A percentile compares a stretch with the other conserved stretches of the same genome.
Evolutionary conservation across 2,888 invertebrate genomes (phyloP).

Genomic region (Aphidius colemani): DNA sequence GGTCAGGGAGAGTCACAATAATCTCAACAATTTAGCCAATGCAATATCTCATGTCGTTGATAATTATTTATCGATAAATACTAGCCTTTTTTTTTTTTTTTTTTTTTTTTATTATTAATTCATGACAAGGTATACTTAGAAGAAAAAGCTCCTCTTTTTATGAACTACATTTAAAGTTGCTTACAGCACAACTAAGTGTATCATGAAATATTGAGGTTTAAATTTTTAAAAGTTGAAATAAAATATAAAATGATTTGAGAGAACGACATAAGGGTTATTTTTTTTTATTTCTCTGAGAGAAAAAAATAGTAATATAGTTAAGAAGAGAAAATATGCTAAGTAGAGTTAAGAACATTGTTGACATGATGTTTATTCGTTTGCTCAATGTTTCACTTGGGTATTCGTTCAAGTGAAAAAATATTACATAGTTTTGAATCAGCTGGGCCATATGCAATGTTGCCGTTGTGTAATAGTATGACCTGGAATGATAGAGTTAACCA

Average conservation of each 20-base stretch:
- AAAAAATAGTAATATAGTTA: not conserved
- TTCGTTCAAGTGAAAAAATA: not conserved
- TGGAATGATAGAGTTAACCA: not conserved
- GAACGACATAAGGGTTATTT: too few species aligned
- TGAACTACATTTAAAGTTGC: too few species aligned
- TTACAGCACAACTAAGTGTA: too few species aligned
- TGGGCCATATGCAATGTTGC: constrained; percentile 26
- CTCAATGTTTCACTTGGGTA: not conserved
- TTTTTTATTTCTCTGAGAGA: not conserved
- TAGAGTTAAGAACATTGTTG: not conserved
- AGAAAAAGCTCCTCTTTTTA: too few species aligned
- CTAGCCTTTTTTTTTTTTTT: not conserved
- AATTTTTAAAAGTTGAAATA: too few species aligned
- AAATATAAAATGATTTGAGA: too few species aligned
- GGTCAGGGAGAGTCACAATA: constrained; percentile 7
- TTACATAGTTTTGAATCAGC: constrained; percentile 20
- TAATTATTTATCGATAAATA: not conserved
- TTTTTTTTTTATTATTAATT: not conserved
- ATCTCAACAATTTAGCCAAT: not conserved
- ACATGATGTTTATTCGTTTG: not conserved
- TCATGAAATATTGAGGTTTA: too few species aligned
- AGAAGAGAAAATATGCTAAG: not conserved
- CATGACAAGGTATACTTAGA: not conserved
- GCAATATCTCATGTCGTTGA: not conserved
- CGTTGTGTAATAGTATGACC: constrained; percentile 2